Evolutionary conservation across 2,113 vertebrate genomes (phyloP).

Genomic region (Boulengeromyrus knoepffleri): DNA sequence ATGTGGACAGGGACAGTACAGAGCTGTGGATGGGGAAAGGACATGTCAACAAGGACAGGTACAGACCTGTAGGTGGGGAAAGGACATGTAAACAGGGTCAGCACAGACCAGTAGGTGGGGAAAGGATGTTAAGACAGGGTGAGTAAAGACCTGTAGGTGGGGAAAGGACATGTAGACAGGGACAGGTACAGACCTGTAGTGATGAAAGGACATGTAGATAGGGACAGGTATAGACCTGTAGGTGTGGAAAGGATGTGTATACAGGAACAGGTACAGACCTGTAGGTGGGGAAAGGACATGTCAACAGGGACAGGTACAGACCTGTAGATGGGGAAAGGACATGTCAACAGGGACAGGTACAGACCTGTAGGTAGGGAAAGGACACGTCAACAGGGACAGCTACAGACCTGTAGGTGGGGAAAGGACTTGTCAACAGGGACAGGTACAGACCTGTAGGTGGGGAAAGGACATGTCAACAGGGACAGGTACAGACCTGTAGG

Average conservation of each 20-base stretch:
- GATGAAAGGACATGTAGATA: background rate
- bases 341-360: background rate
- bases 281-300: background rate
- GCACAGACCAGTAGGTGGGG: background rate
- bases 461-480: background rate
- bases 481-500: background rate
- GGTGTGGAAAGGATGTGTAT: background rate
- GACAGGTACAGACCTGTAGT: background rate
- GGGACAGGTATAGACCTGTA: background rate
- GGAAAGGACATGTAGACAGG: background rate
- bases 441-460: background rate
- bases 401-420: background rate
- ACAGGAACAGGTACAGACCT: background rate
- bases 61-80: background rate
- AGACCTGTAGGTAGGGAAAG: background rate
- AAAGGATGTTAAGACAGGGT: background rate
- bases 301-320: background rate
- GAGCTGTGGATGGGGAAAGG: background rate
- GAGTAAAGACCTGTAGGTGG: background rate
- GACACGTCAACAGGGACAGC: background rate
- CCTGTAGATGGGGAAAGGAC: background rate
- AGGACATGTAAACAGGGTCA: background rate
- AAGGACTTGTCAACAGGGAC: background rate
- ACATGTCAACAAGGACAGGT: background rate
- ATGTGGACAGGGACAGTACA: background rate